Evolutionary conservation across 2,888 invertebrate genomes (phyloP).

Genomic region (Adela reaumurella): DNA sequence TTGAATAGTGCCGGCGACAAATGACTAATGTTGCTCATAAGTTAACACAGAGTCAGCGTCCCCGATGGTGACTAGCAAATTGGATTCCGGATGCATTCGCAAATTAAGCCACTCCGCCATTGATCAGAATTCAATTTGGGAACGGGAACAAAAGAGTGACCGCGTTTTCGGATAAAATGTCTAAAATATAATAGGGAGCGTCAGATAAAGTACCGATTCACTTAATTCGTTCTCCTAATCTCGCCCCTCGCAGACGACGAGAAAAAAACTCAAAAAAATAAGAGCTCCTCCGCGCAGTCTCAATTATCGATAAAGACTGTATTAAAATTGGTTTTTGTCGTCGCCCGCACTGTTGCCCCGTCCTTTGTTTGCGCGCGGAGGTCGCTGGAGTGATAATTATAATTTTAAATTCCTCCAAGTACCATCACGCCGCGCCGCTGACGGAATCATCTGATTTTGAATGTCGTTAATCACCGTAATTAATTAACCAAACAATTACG

Average conservation of each 20-base stretch:
- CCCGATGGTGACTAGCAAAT: no score
- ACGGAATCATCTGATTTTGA: constrained; percentile 47
- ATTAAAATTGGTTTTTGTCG: constrained; percentile 58
- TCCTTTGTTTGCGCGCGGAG: constrained; percentile 46
- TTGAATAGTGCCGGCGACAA: neutral
- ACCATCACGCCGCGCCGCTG: no score
- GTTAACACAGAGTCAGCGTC: neutral
- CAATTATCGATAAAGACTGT: constrained; percentile 57
- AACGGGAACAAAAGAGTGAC: constrained; percentile 14
- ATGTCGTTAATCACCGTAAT: constrained; percentile 44
- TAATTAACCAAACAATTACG: constrained; percentile 31
- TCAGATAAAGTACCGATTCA: neutral
- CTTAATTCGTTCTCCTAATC: neutral
- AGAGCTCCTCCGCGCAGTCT: constrained; percentile 53
- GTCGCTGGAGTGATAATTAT: constrained; percentile 39
- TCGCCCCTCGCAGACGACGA: neutral
- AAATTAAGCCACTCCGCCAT: constrained; percentile 8
- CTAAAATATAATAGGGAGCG: neutral
- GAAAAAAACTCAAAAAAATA: constrained; percentile 26
- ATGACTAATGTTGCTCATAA: neutral
- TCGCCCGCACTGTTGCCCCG: constrained; percentile 41
- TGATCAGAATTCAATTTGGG: no score
- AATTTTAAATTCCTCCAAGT: constrained; percentile 47
- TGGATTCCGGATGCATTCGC: neutral
- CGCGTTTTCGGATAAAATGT: no score